Conservation (phyloP, 2,888 invertebrate genomes). For the Andrena minutula region DNA sequence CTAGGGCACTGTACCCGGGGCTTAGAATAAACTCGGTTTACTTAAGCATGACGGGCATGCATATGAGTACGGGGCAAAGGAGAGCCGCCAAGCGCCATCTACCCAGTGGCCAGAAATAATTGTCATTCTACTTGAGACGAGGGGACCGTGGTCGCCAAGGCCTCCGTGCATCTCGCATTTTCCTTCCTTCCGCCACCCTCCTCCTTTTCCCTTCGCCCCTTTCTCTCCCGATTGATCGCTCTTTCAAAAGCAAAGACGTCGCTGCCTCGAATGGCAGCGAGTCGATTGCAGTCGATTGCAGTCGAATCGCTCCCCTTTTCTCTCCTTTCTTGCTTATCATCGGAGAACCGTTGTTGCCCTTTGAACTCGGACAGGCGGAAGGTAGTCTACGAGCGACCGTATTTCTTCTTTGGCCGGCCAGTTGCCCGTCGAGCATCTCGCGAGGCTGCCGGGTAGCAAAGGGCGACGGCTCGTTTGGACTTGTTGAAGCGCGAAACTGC, state of each 20-base stretch:
- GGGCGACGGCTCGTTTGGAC: conserved; percentile 12
- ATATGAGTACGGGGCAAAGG: conserved; percentile 80
- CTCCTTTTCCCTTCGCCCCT: not conserved
- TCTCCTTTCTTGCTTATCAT: not conserved
- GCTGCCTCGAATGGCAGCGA: not conserved
- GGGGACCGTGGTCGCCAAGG: conserved; percentile 56
- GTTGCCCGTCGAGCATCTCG: not conserved
- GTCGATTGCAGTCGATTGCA: not conserved
- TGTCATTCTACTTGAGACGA: conserved; percentile 78
- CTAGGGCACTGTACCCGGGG: conserved; percentile 78
- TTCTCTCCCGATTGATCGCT: not conserved
- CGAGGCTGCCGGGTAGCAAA: not conserved
- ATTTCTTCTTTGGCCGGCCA: not conserved
- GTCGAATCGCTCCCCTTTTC: conserved; percentile 1
- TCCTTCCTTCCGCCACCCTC: conserved; percentile 18
- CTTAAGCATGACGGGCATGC: conserved; percentile 82
- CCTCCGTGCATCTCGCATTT: conserved; percentile 11
- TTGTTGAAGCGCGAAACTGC: conserved; percentile 21
- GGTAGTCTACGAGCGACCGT: not conserved
- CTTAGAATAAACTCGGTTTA: conserved; percentile 81
- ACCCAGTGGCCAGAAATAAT: conserved; percentile 82
- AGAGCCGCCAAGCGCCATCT: conserved; percentile 81
- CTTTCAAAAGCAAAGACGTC: not conserved
- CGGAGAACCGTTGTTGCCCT: not conserved
- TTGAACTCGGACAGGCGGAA: conserved; percentile 8